phyloP scores from a whole-genome alignment of 2,888 invertebrate genomes.

The Pomacea canaliculata region DNA sequence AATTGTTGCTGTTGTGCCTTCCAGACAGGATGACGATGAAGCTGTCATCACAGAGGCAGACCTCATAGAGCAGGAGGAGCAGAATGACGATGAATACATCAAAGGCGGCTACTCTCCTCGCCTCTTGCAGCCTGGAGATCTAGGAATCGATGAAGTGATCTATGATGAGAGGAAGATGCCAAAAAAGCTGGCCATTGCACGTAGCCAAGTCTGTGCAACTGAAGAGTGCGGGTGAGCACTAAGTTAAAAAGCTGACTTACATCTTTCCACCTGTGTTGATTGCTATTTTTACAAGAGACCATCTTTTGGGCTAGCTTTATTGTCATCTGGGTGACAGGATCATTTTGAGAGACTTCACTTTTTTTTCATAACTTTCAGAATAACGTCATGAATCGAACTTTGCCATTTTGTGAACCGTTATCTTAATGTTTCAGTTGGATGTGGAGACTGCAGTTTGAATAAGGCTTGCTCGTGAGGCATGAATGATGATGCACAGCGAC shows the following conservation, averaged over 20 bases:
- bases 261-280: no score
- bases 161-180: constrained; percentile 82
- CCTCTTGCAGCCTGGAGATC: constrained; percentile 76
- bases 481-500: constrained; percentile 82
- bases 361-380: no score
- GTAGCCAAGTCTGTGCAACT: constrained; percentile 73
- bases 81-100: constrained; percentile 78
- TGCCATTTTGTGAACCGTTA: no score
- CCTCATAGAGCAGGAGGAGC: constrained; percentile 69
- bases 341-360: no score
- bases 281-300: no score
- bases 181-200: constrained; percentile 81
- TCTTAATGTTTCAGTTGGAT: constrained; percentile 62
- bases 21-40: constrained; percentile 5
- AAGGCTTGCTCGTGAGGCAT: constrained; percentile 83
- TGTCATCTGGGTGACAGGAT: no score
- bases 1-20: not conserved
- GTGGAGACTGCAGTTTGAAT: constrained; percentile 81
- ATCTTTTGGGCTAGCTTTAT: no score
- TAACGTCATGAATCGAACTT: no score
- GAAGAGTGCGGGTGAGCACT: constrained; percentile 73
- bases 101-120: constrained; percentile 88
- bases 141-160: constrained; percentile 84
- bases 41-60: constrained; percentile 40
- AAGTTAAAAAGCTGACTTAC: no score